Base-by-base conservation (phyloP, 2,797 vertebrate species). In the Cirrhinus mrigala region DNA sequence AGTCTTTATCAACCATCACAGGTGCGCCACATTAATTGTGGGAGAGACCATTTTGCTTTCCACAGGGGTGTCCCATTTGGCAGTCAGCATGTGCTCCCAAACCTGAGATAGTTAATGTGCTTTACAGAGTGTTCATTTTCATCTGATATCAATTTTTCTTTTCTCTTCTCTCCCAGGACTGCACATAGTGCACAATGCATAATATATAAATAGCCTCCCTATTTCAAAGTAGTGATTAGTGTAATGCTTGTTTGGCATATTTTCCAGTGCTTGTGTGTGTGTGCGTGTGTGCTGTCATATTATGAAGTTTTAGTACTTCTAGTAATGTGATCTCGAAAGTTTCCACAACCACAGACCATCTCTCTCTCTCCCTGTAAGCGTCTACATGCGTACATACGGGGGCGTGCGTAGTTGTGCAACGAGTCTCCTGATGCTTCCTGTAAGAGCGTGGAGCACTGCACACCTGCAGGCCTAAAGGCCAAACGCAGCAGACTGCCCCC, bases 1-100 rank as follows among this genome's bases (percentile, higher is more conserved):
- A 92, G 94, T 94, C 94, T 95, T 96, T 95, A 96, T 96, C 95
- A 92, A 95, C 94, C 94, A 95, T 95, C 95, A 95, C 95, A 96
- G 95, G 95, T 96, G 95, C 93, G 94, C 93, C 93, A 93, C 94
- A 95, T 95, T 96, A 96, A 96, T 95, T 95, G 94, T 94, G 93
- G 94, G 90, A 95, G 94, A 96, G 95, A 95, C 94, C 94, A 94
- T 95, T 95, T 91, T 89, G 86, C 79, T 75, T 87, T 87, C 82
- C 87, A 87, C 88, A 88, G 93, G 92, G 91, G 92, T 88, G 90
- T 91, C 89, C 88, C 91, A 85, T 91, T 93, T 95, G 94, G 95
- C 95, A 94, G 88, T 86, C 92, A 92, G 93, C 83, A 74, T 79
- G 79, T 82, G 92, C 92, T 93, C 92, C 93, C 94, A 94, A 93